Evolutionary conservation across 2,888 invertebrate species (phyloP).

Genomic region (Metacarcinus magister): DNA sequence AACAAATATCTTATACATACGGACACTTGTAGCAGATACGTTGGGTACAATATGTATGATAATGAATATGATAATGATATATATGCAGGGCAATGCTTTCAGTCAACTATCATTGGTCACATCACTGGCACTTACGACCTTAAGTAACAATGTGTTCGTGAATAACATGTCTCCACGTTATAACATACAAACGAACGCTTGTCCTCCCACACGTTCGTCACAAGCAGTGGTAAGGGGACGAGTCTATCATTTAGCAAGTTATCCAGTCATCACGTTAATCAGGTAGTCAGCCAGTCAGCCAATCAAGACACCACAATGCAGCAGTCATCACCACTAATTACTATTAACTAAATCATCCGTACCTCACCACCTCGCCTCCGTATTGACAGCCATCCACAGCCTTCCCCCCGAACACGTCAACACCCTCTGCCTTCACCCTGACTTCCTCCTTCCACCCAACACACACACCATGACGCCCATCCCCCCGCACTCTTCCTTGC

Average conservation of each 20-base stretch:
- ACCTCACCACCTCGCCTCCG: background rate
- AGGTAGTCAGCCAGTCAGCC: conserved; percentile 6
- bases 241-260: background rate
- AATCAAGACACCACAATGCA: background rate
- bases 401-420: background rate
- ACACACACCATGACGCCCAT: background rate
- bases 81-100: background rate
- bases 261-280: conserved; percentile 34
- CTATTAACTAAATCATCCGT: background rate
- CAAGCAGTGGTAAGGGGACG: background rate
- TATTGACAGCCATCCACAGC: background rate
- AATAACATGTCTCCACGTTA: background rate
- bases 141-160: background rate
- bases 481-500: background rate
- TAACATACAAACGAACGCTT: background rate
- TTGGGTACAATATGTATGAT: background rate
- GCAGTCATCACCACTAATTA: background rate
- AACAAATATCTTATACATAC: background rate
- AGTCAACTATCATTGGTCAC: too few relatives aligned
- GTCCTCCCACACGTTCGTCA: background rate
- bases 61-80: background rate
- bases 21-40: background rate
- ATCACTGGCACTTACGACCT: too few relatives aligned
- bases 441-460: background rate
- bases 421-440: background rate